Conservation (phyloP, 2,797 vertebrate genomes). For the Setipinna tenuifilis region DNA sequence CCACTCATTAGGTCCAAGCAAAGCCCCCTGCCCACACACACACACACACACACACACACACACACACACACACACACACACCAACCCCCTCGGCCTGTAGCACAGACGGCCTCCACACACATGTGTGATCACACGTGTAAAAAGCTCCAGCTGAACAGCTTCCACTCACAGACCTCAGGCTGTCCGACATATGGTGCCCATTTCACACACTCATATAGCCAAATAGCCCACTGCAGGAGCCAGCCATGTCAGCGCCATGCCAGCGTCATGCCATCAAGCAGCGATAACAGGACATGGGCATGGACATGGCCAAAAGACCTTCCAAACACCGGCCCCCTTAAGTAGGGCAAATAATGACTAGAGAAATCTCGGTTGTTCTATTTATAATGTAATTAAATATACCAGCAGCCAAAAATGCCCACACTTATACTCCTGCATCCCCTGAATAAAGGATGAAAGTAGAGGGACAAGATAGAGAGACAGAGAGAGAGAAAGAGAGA, state of each 20-base stretch:
- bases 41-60: no score
- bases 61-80: no score
- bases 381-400: conserved; percentile 22
- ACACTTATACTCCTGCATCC: conserved; percentile 12
- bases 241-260: background rate
- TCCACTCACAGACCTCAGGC: background rate
- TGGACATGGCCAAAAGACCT: background rate
- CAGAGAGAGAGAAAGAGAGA: background rate
- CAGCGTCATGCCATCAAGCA: background rate
- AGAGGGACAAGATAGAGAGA: background rate
- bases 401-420: background rate
- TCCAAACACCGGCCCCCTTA: background rate
- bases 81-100: background rate
- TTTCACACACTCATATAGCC: conserved; percentile 17
- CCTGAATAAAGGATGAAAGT: background rate
- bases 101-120: background rate
- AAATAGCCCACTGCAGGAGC: background rate
- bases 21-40: no score
- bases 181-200: conserved; percentile 3
- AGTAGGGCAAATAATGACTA: conserved; percentile 18
- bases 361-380: conserved; percentile 4
- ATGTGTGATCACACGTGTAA: background rate
- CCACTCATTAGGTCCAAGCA: background rate
- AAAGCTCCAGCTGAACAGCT: background rate
- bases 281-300: background rate